These are phyloP conservation scores for Stenodera caucasica DNA, from an alignment of 2,888 invertebrate genomes.

Conservation along the genomic window DNA sequence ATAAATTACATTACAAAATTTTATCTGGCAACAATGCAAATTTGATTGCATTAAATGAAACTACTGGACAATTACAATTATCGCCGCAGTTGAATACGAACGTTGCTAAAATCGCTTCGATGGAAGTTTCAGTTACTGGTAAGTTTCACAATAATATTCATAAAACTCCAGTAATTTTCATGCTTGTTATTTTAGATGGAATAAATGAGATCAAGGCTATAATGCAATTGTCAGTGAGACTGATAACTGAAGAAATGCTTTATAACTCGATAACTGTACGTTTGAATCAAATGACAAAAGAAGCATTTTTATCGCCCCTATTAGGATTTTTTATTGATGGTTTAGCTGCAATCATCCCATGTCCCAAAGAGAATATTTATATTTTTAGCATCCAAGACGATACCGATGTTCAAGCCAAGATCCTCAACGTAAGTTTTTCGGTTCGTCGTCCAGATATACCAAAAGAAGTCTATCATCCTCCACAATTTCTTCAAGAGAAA, in stretches of 20 bases:
- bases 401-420: constrained; percentile 82
- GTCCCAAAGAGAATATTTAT: constrained; percentile 89
- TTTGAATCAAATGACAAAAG: constrained; percentile 89
- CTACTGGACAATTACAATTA: constrained; percentile 80
- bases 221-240: constrained; percentile 85
- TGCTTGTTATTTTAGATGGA: constrained; percentile 67
- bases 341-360: constrained; percentile 87
- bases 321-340: constrained; percentile 87
- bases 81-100: constrained; percentile 95
- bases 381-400: constrained; percentile 93
- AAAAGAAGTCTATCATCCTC: constrained; percentile 77
- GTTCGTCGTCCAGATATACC: constrained; percentile 81
- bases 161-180: neutral
- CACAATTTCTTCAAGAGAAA: constrained; percentile 87
- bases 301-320: constrained; percentile 87
- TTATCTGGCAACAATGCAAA: constrained; percentile 92
- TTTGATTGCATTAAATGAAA: constrained; percentile 79
- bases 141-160: constrained; percentile 8
- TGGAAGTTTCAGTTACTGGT: constrained; percentile 91
- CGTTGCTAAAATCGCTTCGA: constrained; percentile 88
- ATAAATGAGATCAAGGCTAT: constrained; percentile 91
- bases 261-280: constrained; percentile 92
- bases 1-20: constrained; percentile 79
- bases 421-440: constrained; percentile 92
- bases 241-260: constrained; percentile 93